Percentiles rank a stretch among this genome's conserved stretches.
Evolutionary conservation across 2,888 invertebrate genomes (phyloP).

Genomic region (Idaea aversata): DNA sequence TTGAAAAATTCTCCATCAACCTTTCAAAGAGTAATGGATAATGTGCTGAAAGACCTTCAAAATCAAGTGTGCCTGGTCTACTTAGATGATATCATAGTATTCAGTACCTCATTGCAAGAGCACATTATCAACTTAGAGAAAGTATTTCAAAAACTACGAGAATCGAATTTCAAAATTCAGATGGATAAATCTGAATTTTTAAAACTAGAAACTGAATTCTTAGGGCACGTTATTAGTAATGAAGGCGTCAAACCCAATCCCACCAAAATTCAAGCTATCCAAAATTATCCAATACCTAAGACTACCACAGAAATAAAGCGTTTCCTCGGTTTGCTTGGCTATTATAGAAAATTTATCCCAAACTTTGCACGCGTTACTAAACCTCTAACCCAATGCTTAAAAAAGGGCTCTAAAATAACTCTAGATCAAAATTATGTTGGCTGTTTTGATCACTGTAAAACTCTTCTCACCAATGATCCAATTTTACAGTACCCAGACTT

Average conservation of each 20-base stretch:
- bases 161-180: slow-evolving; percentile 25
- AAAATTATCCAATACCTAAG: slow-evolving; percentile 32
- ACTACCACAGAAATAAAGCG: slow-evolving; percentile 31
- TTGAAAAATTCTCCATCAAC: slow-evolving; percentile 6
- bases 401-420: too few relatives aligned
- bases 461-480: slow-evolving; percentile 31
- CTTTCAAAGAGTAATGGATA: too few relatives aligned
- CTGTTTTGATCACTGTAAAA: too few relatives aligned
- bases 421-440: too few relatives aligned
- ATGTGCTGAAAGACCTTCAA: slow-evolving; percentile 1
- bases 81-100: slow-evolving; percentile 38
- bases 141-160: slow-evolving; percentile 20
- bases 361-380: too few relatives aligned
- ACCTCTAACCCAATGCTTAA: too few relatives aligned
- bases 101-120: slow-evolving; percentile 25
- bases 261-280: slow-evolving; percentile 31
- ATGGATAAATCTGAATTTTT: too few relatives aligned
- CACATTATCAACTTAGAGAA: slow-evolving; percentile 18
- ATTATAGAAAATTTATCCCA: too few relatives aligned
- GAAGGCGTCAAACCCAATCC: slow-evolving; percentile 34
- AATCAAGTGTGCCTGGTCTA: slow-evolving; percentile 24
- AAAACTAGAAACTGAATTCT: slow-evolving; percentile 20
- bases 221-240: slow-evolving; percentile 38
- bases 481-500: slow-evolving; percentile 47
- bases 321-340: too few relatives aligned